Evolutionary conservation across 2,797 vertebrate genomes (phyloP), one percentile per base, ranked within the genome.

Genomic region (Notolabrus celidotus): DNA sequence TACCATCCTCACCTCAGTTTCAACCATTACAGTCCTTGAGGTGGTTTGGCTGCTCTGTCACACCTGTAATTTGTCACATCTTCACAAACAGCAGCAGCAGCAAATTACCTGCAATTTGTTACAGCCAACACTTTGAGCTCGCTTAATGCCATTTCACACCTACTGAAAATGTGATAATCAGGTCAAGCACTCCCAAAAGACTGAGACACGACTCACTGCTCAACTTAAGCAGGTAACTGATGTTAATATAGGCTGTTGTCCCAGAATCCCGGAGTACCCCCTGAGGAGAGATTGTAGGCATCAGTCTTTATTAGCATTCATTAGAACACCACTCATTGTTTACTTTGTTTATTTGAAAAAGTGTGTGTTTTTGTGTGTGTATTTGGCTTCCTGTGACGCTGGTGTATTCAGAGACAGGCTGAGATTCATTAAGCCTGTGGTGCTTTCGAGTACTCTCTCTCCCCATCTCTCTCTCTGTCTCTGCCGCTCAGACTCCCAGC

Each of bases 161-260:
- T 15, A 39, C 75, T 72, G 70, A 69, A 80, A 61, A 70, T 52
- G 77, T 78, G 80, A 66, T 86, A 78, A 86, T 82, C 57, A 77
- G 83, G 79, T 85, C 71, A 77, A 84, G 65, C 68, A 57, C 73
- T 87, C 84, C 67, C 82, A 55, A 4, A 82, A 77, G 85, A 79
- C 73, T 27, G 58, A 58, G 53, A 79, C 41, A 71, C 68, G 64
- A 62, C 74, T 68, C 55, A 56, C 68, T 47, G 58, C 73, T 81
- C 70, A 65, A 36, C 58, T 61, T 80, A 80, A 82, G 61, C 55
- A 74, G 74, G 52, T 67, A 41, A 47, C 51, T 70, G 56, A 29
- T 68, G 67, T 75, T 82, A 79, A 74, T 75, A 42, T 29, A 47
- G 42, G 11, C 66, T 51, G 65, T 49, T 79, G 73, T 79, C 57